These are phyloP conservation scores for Vespertilio murinus DNA, from an alignment of 2,797 vertebrate species.

Conservation along the genomic window DNA sequence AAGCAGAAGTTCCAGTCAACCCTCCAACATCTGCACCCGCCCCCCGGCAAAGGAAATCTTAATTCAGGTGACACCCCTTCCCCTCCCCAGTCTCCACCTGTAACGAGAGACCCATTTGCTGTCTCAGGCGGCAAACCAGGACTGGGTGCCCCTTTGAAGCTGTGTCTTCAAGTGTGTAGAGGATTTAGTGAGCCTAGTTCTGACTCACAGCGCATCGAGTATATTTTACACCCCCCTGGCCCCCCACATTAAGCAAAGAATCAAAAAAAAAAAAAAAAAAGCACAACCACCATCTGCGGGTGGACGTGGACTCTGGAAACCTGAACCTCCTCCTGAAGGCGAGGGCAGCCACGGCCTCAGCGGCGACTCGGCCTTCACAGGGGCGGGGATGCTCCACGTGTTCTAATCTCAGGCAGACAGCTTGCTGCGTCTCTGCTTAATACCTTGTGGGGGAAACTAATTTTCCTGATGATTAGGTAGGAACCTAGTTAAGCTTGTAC, in stretches of 20 bases:
- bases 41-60: neutral
- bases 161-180: neutral
- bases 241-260: neutral
- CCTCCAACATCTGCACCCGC: neutral
- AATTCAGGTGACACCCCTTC: neutral
- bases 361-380: neutral
- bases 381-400: neutral
- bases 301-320: neutral
- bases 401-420: slow-evolving; percentile 73
- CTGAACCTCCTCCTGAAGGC: neutral
- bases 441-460: slow-evolving; percentile 56
- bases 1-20: neutral
- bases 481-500: slow-evolving; percentile 50
- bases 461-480: slow-evolving; percentile 75
- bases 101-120: neutral
- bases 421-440: slow-evolving; percentile 53
- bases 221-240: neutral
- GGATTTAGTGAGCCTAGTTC: neutral
- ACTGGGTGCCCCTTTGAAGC: neutral
- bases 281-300: neutral
- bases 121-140: neutral
- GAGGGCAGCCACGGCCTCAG: slow-evolving; percentile 7
- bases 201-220: neutral
- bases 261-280: neutral
- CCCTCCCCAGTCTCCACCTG: neutral